Conservation (phyloP, 2,113 vertebrate genomes). For the Ailuropoda melanoleuca region DNA sequence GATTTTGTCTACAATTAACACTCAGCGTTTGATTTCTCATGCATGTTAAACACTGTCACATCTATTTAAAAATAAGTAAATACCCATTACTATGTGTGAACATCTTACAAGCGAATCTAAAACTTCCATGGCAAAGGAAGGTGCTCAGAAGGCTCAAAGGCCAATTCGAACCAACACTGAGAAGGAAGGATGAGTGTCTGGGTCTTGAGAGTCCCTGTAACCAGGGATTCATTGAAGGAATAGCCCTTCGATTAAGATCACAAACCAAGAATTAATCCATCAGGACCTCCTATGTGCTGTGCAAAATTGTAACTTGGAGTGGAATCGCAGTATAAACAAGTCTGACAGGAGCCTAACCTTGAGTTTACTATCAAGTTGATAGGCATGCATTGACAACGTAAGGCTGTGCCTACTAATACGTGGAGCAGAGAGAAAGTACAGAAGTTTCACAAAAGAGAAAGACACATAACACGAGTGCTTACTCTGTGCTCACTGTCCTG, state of each 20-base stretch:
- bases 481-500: fast-evolving
- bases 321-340: neutral
- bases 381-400: neutral
- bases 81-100: conserved; percentile 37
- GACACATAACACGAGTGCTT: neutral
- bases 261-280: neutral
- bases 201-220: neutral
- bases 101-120: conserved; percentile 12
- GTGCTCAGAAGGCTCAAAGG: neutral
- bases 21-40: conserved; percentile 18
- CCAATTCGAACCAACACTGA: neutral
- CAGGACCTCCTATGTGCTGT: neutral
- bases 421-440: neutral
- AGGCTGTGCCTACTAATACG: neutral
- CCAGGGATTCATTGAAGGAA: neutral
- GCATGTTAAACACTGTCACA: conserved; percentile 16
- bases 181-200: neutral
- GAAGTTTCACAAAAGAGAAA: neutral
- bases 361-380: neutral
- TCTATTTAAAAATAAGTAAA: conserved; percentile 57
- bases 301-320: neutral
- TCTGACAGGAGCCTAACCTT: neutral
- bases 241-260: neutral
- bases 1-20: conserved; percentile 40
- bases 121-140: conserved; percentile 23